Base-by-base conservation (phyloP, 2,797 vertebrate genomes). In the Macropodus opercularis region DNA sequence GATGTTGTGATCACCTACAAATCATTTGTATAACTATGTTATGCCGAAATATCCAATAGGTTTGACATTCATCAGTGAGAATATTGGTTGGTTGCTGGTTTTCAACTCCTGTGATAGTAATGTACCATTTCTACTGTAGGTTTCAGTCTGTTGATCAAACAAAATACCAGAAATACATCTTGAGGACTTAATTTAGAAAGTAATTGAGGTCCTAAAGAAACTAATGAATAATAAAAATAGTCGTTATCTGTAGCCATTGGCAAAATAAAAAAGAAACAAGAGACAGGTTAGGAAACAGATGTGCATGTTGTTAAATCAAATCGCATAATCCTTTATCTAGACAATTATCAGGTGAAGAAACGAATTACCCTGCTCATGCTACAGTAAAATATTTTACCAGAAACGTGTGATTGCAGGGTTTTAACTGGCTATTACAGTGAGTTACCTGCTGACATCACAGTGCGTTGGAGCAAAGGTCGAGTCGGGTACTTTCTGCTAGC, bases 261-360 rank as follows among this genome's bases (percentile, higher is more conserved):
- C 13, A 24, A 41, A 21, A 48, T 18, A 34, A 64, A 71, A 39
- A 29, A 43, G 11, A n/a, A 43, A 19, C 14, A 8, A 42, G 14
- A 41, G 5, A 34, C 8, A 0, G 8, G 2, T 63, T 31, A 4
- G 49, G 41, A 11, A 18, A 35, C 5, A 48, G 10, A 23, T 50
- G 48, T 34, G 61, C 34, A 10, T 4, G 29, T 62, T 11, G 15
- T 2, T 12, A 44, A 46, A 1, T n/a, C n/a, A n/a, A n/a, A 27
- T 52, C 22, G 24, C 36, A 57, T 56, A 60, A 64, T 42, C 21
- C 27, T 61, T 35, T 3, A 74, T 60, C 51, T 41, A 36, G 19
- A 58, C 5, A 1, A 27, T 32, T 10, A 27, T 55, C 27, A 60
- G 23, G 47, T 50, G 46, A 53, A 63, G 14, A 11, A 6, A 47